Evolutionary conservation across 2,888 invertebrate genomes (phyloP).

Genomic region (Fragum whitleyi): DNA sequence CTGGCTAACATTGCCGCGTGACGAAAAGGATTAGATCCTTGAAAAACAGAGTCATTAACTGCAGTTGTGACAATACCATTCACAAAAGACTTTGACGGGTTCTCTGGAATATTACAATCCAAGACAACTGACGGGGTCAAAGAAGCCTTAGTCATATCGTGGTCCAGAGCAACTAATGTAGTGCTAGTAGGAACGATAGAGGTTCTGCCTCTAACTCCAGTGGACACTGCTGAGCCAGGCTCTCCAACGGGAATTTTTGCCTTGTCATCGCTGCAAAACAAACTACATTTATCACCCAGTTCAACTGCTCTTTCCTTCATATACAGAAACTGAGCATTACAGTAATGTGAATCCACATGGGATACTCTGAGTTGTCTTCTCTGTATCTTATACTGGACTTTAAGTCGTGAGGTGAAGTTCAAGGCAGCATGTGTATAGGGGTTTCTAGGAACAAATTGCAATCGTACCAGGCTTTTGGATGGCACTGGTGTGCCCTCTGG

Average conservation of each 20-base stretch:
- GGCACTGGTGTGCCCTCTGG: constrained; percentile 44
- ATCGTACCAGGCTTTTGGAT: constrained; percentile 47
- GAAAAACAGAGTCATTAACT: constrained; percentile 61
- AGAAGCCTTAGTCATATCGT: too few species aligned
- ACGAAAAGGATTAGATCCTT: constrained; percentile 44
- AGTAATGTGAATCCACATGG: constrained; percentile 57
- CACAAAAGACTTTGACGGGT: constrained; percentile 51
- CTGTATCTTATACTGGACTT: constrained; percentile 62
- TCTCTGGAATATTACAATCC: constrained; percentile 34
- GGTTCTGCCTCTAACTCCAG: constrained; percentile 35
- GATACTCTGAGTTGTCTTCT: constrained; percentile 44
- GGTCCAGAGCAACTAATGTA: constrained; percentile 24
- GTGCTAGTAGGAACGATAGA: constrained; percentile 2
- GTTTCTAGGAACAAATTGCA: constrained; percentile 61
- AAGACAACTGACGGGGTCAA: constrained; percentile 53
- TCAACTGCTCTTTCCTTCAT: constrained; percentile 51
- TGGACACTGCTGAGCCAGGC: constrained; percentile 34
- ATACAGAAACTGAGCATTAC: constrained; percentile 52
- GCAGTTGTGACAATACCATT: constrained; percentile 32
- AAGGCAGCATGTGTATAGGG: constrained; percentile 23
- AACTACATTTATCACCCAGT: constrained; percentile 12
- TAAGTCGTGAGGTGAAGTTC: constrained; percentile 34
- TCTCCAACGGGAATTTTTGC: constrained; percentile 43
- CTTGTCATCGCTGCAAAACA: constrained; percentile 44
- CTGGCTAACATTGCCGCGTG: constrained; percentile 38